Evolutionary conservation across 2,113 vertebrate genomes (phyloP).

Genomic region (Ursus arctos): DNA sequence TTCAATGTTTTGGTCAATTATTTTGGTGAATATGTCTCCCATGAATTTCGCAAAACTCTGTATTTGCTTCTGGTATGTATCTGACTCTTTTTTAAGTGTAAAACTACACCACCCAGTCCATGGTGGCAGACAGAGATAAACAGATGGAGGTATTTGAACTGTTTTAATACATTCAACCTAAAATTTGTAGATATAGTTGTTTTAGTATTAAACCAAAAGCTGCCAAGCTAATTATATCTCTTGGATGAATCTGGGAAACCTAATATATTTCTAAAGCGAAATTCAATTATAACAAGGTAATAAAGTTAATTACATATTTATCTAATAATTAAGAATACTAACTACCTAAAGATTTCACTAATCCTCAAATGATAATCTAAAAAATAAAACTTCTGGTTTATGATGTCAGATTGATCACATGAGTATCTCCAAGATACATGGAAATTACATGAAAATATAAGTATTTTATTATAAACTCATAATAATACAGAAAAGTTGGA

Average conservation of each 20-base stretch:
- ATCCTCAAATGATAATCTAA: neutral
- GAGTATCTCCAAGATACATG: neutral
- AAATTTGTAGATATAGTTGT: neutral
- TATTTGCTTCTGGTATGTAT: neutral
- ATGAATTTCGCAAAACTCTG: neutral
- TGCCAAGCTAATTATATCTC: neutral
- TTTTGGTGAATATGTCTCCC: neutral
- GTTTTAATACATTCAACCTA: neutral
- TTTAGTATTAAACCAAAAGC: neutral
- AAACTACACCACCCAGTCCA: neutral
- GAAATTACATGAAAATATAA: neutral
- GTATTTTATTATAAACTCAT: neutral
- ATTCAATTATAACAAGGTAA: neutral
- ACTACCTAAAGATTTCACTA: neutral
- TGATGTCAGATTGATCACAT: neutral
- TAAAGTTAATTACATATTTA: neutral
- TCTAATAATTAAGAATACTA: neutral
- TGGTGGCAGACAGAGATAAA: neutral
- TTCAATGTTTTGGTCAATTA: neutral
- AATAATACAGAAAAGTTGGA: neutral
- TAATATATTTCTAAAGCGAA: neutral
- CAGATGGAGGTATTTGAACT: neutral
- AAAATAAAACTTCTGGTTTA: neutral
- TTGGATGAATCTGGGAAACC: neutral
- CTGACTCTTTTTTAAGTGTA: neutral